A percentile compares a stretch with the other conserved stretches of the same genome.
These are phyloP conservation scores for Etheostoma spectabile DNA, from an alignment of 2,113 vertebrate genomes.

Conservation along the genomic window DNA sequence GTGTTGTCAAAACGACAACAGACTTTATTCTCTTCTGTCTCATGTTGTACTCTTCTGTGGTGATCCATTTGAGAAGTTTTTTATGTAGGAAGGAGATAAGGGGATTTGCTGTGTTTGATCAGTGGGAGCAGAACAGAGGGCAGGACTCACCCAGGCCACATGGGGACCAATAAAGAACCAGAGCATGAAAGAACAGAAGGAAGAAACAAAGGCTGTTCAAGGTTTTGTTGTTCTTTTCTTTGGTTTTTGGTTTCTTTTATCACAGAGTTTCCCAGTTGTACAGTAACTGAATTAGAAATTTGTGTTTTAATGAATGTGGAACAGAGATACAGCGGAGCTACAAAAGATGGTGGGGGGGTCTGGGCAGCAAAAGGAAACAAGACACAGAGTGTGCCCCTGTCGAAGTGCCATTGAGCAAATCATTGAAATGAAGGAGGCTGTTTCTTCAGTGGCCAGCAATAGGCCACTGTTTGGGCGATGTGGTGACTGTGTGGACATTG, in stretches of 20 bases:
- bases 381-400: no score
- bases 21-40: no score
- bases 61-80: background rate
- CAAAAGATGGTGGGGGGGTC: no score
- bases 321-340: no score
- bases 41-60: background rate
- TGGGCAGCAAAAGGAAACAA: no score
- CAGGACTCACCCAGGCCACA: background rate
- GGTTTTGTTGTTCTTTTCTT: background rate
- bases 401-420: no score
- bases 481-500: no score
- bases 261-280: background rate
- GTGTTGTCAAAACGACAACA: background rate
- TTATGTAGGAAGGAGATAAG: background rate
- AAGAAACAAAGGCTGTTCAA: background rate
- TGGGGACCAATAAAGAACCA: background rate
- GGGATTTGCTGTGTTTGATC: background rate
- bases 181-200: background rate
- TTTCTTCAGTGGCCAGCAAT: no score
- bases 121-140: constrained; percentile 10
- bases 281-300: background rate
- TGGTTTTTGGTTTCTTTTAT: background rate
- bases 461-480: no score
- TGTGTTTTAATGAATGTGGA: background rate
- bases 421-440: no score